Evolutionary conservation across 2,797 vertebrate species (phyloP), one percentile per base, ranked within the genome.

Genomic region (Schizopygopsis pylzovi): DNA sequence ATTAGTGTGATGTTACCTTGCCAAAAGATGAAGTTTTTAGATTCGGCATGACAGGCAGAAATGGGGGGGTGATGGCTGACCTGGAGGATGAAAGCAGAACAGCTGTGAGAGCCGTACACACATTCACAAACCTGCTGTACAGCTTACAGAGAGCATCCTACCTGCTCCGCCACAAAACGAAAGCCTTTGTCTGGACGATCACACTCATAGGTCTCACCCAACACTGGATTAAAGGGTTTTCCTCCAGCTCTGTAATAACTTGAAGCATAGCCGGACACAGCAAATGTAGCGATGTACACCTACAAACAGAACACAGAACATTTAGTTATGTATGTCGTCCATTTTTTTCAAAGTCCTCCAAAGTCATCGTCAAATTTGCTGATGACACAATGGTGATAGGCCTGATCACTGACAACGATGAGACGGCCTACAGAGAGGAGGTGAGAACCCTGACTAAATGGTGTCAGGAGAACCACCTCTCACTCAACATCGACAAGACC

Each of bases 61-160:
- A 99, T 95, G 5, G 98, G 98, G 13, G 98, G 98, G 80, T 99
- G 98, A 91, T 99, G 98, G 93, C 98, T 98, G 92, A 99, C 98
- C 98, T 99, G 94, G 85, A 1, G 5, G 18, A 67, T 63, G 89
- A 84, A 88, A 92, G 90, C 87, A 90, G 7, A 47, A 39, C 22
- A 20, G 81, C 67, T 70, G 15, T 72, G 45, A 76, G 41, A 82
- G 33, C 49, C 49, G 39, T n/a, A 37, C 54, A 72, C 54, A 83
- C 79, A 33, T 86, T 87, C 7, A 85, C 25, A 80, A 1, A 8
- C 15, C 20, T 81, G 49, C 11, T 73, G 45, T 78, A 39, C 10
- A 61, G 41, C 15, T 22, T 54, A 41, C 11, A 75, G 2, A 28
- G 3, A 76, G 52, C 63, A 65, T 45, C 89, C 37, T 91, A 95